Base-by-base conservation (phyloP, 2,888 invertebrate genomes). In the Hypercompe scribonia region DNA sequence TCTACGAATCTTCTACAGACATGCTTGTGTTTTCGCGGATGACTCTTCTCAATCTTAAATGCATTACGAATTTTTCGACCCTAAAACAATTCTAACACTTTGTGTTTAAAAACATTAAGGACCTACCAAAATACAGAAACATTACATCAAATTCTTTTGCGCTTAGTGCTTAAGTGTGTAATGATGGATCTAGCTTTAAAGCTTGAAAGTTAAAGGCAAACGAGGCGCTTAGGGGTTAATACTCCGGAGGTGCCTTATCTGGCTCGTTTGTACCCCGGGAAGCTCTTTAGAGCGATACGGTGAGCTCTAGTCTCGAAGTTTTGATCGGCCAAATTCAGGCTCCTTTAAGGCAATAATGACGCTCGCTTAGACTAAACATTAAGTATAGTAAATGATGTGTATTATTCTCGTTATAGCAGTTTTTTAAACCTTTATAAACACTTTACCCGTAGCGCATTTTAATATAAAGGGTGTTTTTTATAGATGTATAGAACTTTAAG, bases 241-340 rank as follows among this genome's bases (percentile, higher is more conserved):
- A 86, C 87, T 83, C 85, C 81, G 79, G 69, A 70, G 58, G 36
- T 54, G 84, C 85, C 90, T 94, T 94, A 94, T 94, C 94, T 89
- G 81, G 83, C 89, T 93, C 93, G 93, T 94, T 93, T 92, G 92
- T 93, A 90, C 91, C 89, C 86, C 86, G 87, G 92, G 92, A 93
- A 92, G 90, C 92, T 90, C 89, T 93, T 91, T 89, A 90, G 83
- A 84, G 85, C 83, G 91, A 90, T 91, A 92, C 83, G 86, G 82
- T 79, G 85, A 79, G 84, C 81, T 83, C 85, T 83, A 84, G 82
- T 80, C 78, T 80, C 80, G 65, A 69, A 79, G 82, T 83, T 82
- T 82, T 84, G 84, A 80, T 77, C 86, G 81, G 78, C 81, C 81
- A 75, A 81, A 72, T 78, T 78, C 79, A 68, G 81, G 84, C 84